Percentiles rank a stretch among this genome's conserved stretches.
Evolutionary conservation across 2,797 vertebrate species (phyloP).

Genomic region (Pangasius krempfi): DNA sequence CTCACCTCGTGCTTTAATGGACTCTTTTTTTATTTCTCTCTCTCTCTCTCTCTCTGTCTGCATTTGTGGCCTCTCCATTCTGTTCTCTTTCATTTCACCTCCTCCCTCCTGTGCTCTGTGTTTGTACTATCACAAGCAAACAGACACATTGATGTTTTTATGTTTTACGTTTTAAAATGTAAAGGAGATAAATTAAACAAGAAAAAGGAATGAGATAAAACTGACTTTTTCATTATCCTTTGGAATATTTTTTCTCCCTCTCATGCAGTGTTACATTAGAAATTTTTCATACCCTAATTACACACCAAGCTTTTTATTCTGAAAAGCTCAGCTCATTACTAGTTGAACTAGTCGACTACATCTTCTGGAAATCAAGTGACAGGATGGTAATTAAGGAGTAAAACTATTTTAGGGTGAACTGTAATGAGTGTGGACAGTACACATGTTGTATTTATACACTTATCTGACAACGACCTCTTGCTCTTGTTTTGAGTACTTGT

Average conservation of each 20-base stretch:
- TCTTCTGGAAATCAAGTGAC: not conserved
- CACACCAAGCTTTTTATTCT: slow-evolving; percentile 4
- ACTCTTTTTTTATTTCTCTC: not conserved
- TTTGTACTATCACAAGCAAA: not conserved
- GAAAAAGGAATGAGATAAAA: not conserved
- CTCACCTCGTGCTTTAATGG: not conserved
- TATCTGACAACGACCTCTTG: not conserved
- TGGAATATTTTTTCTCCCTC: not conserved
- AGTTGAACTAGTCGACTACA: slow-evolving; percentile 3
- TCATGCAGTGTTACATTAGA: not conserved
- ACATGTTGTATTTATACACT: slow-evolving; percentile 21
- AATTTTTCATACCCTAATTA: not conserved
- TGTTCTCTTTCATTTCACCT: not conserved
- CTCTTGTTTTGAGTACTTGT: slow-evolving; percentile 7
- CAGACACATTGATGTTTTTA: slow-evolving; percentile 5
- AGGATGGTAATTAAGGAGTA: not conserved
- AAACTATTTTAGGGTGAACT: slow-evolving; percentile 12
- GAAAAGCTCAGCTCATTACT: slow-evolving; percentile 1
- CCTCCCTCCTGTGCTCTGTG: not conserved
- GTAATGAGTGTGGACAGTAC: not conserved
- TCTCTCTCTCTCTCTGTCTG: not conserved
- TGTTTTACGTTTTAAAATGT: not conserved
- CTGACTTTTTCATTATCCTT: not conserved
- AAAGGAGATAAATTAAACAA: not conserved
- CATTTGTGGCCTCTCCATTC: not conserved